phyloP scores from a whole-genome alignment of 2,797 vertebrate species.

The Lophotriccus pileatus region DNA sequence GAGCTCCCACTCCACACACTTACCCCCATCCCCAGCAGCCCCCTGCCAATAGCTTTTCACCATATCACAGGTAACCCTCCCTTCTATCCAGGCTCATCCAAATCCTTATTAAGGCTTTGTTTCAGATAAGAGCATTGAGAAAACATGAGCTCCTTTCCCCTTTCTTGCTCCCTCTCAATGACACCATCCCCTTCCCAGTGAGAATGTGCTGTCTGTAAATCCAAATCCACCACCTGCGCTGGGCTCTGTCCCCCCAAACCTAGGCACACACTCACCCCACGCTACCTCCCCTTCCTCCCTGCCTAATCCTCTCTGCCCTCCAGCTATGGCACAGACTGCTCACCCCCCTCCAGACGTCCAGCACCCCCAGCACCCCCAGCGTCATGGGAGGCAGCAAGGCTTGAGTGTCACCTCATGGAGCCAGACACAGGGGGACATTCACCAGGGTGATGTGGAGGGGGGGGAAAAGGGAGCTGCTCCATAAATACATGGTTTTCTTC shows the following conservation, averaged over 20 bases:
- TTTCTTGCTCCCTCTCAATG: slow-evolving; percentile 44
- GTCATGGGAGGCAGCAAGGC: rapidly evolving
- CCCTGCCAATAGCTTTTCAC: not conserved
- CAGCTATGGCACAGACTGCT: not conserved
- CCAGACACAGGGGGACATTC: not conserved
- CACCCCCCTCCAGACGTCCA: rapidly evolving
- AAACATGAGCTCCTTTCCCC: slow-evolving; percentile 61
- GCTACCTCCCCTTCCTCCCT: not conserved
- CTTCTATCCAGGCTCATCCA: slow-evolving; percentile 17
- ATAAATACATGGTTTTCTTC: not conserved
- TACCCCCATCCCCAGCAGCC: rapidly evolving
- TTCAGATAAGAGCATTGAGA: slow-evolving; percentile 54
- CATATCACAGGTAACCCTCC: not conserved
- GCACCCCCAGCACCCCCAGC: not conserved
- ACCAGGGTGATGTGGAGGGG: rapidly evolving
- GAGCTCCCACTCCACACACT: rapidly evolving
- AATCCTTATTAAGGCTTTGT: slow-evolving; percentile 62
- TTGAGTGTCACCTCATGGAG: rapidly evolving
- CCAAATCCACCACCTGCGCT: not conserved
- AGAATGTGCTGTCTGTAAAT: not conserved
- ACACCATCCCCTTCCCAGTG: not conserved
- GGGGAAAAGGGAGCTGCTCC: not conserved
- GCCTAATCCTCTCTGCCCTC: not conserved
- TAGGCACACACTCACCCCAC: rapidly evolving
- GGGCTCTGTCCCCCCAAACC: not conserved